Evolutionary conservation across 2,888 invertebrate species (phyloP).

Genomic region (Drosophila recens): DNA sequence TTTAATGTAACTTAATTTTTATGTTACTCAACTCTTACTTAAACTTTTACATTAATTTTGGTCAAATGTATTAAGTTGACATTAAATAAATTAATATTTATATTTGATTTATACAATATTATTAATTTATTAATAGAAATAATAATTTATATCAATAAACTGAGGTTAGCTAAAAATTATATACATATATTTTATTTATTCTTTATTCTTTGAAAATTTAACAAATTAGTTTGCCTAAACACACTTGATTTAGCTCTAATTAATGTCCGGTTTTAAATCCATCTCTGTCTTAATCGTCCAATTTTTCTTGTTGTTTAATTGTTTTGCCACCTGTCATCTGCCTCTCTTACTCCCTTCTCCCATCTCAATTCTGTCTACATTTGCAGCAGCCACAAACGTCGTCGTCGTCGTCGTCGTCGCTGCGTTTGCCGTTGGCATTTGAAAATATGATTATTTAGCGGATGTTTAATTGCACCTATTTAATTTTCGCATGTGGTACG

Average conservation of each 20-base stretch:
- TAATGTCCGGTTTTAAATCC: constrained; percentile 5
- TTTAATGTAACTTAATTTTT: too few species aligned
- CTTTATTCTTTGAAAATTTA: background rate
- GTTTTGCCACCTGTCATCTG: constrained; percentile 7
- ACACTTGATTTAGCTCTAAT: background rate
- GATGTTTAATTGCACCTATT: constrained; percentile 84
- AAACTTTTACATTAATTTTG: too few species aligned
- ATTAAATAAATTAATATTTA: too few species aligned
- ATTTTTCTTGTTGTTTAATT: constrained; percentile 7
- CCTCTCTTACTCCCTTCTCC: too few species aligned
- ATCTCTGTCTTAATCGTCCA: constrained; percentile 3
- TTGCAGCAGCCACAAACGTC: constrained; percentile 3
- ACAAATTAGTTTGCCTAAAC: background rate
- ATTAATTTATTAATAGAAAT: too few species aligned
- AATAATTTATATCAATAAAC: too few species aligned
- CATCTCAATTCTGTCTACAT: constrained; percentile 1
- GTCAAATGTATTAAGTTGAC: too few species aligned
- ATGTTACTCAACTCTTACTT: too few species aligned
- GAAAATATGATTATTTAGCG: constrained; percentile 84
- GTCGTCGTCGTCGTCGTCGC: background rate
- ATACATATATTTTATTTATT: too few species aligned
- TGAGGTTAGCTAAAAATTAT: too few species aligned
- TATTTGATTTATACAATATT: too few species aligned
- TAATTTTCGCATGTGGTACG: constrained; percentile 76
- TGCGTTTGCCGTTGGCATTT: constrained; percentile 67